Percentiles rank a stretch among this genome's conserved stretches.
Evolutionary conservation across 2,797 vertebrate species (phyloP).

Genomic region (Heterohyrax brucei): DNA sequence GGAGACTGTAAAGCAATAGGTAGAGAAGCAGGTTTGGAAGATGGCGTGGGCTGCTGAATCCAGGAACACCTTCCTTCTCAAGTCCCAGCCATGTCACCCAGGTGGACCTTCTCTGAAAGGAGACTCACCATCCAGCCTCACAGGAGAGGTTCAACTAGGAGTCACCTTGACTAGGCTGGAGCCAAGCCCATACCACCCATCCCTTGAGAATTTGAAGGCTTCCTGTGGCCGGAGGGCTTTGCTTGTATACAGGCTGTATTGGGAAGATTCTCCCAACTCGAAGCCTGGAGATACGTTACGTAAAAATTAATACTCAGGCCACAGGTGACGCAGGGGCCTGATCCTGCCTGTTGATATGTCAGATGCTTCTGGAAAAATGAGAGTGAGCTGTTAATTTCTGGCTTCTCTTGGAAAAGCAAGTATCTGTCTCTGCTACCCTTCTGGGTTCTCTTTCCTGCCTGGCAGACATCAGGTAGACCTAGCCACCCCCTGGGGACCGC

Average conservation of each 20-base stretch:
- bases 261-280: background rate
- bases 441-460: background rate
- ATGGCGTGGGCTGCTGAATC: no score
- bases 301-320: background rate
- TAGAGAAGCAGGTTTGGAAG: background rate
- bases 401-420: conserved; percentile 1
- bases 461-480: background rate
- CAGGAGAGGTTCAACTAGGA: background rate
- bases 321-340: background rate
- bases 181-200: background rate
- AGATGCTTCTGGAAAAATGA: background rate
- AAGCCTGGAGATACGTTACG: background rate
- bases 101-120: background rate
- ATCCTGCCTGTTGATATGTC: background rate
- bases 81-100: background rate
- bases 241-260: accelerated
- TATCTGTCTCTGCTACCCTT: background rate
- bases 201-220: background rate
- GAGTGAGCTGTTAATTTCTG: background rate
- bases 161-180: background rate
- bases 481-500: background rate
- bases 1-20: accelerated
- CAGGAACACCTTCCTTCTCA: background rate
- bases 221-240: background rate
- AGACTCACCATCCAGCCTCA: no score